phyloP scores from a whole-genome alignment of 2,113 vertebrate genomes.

The Oreochromis niloticus region DNA sequence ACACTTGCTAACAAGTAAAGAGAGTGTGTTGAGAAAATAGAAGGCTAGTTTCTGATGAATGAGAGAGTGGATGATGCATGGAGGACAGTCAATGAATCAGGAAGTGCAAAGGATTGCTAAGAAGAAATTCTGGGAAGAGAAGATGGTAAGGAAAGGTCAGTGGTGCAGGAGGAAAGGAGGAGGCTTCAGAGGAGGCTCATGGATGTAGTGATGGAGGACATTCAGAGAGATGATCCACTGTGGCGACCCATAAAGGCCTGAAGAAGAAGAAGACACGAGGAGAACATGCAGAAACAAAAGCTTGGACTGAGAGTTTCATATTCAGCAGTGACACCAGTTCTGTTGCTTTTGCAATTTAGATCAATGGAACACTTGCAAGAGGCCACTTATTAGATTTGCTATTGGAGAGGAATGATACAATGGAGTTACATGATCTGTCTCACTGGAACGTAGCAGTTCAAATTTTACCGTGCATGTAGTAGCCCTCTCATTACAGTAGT shows the following conservation, averaged over 20 bases:
- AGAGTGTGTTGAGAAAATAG: not conserved
- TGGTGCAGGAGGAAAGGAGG: not conserved
- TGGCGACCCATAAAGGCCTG: not conserved
- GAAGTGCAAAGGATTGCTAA: rapidly evolving
- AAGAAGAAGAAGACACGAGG: not conserved
- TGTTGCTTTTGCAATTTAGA: not conserved
- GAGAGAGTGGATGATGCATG: not conserved
- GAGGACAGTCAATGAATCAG: not conserved
- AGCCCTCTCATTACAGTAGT: not conserved
- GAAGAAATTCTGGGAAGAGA: not conserved
- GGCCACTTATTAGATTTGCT: not conserved
- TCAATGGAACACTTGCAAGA: not conserved
- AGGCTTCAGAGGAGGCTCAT: not conserved
- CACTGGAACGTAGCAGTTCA: not conserved
- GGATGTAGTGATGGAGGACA: not conserved
- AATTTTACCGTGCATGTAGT: not conserved
- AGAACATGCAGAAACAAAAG: not conserved
- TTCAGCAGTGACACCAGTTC: not conserved
- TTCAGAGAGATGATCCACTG: not conserved
- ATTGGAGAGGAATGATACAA: not conserved
- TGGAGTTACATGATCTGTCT: not conserved
- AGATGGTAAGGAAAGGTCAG: not conserved
- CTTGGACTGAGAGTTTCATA: not conserved
- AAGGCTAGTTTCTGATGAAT: not conserved
- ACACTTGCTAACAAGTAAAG: not conserved